Percentiles rank a stretch among this genome's conserved stretches.
Conservation (phyloP, 2,113 vertebrate species). For the Parus major region DNA sequence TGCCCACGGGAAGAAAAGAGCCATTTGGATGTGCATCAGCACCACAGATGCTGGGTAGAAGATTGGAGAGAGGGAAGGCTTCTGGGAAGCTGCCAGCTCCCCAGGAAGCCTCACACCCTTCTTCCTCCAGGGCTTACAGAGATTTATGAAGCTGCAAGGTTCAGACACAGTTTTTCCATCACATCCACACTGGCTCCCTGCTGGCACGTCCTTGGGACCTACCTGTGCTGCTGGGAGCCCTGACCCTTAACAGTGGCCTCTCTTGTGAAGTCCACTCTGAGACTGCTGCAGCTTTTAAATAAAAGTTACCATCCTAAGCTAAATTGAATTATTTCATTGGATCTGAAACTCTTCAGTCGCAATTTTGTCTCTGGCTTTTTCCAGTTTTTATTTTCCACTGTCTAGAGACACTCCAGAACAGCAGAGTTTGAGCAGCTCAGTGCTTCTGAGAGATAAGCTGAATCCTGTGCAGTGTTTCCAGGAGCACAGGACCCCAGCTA, state of each 20-base stretch:
- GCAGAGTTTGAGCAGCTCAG: not conserved
- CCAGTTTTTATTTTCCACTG: not conserved
- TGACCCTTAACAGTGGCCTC: not conserved
- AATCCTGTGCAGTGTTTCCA: not conserved
- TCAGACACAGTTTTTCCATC: not conserved
- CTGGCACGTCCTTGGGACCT: not conserved
- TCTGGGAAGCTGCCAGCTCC: not conserved
- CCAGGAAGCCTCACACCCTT: not conserved
- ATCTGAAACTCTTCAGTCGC: not conserved
- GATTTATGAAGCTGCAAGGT: not conserved
- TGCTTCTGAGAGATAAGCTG: slow-evolving; percentile 43
- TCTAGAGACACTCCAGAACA: not conserved
- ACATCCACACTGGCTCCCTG: not conserved
- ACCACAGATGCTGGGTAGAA: not conserved
- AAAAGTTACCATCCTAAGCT: not conserved
- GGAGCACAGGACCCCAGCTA: not conserved
- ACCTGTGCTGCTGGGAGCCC: not conserved
- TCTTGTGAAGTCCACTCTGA: not conserved
- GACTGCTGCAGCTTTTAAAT: not conserved
- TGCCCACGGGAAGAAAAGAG: not conserved
- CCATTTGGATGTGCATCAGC: not conserved
- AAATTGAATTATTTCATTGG: not conserved
- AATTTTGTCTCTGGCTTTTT: not conserved
- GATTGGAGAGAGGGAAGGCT: not conserved
- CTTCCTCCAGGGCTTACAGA: not conserved